A percentile compares a stretch with the other conserved stretches of the same genome.
These are phyloP conservation scores for Dromaius novaehollandiae DNA, from an alignment of 2,113 vertebrate species.

Conservation along the genomic window DNA sequence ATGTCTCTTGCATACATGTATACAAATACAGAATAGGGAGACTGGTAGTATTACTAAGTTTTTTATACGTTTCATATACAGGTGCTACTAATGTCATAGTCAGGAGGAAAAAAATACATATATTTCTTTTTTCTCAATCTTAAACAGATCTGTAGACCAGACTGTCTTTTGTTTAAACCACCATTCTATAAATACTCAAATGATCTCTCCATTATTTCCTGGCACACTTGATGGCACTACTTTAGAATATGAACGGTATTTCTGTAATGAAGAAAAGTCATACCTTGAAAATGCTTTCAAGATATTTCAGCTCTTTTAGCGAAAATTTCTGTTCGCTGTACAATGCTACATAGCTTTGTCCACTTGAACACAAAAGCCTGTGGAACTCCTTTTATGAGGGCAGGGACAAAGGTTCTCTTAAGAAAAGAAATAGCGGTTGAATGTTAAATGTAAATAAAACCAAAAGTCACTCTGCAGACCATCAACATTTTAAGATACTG, in stretches of 20 bases:
- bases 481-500: not conserved
- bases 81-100: not conserved
- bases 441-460: not conserved
- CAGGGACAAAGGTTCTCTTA: not conserved
- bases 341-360: not conserved
- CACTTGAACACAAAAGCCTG: not conserved
- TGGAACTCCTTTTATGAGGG: not conserved
- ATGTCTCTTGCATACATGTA: not conserved
- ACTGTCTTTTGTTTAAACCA: not conserved
- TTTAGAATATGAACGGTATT: not conserved
- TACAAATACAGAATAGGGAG: not conserved
- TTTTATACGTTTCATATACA: not conserved
- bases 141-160: not conserved
- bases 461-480: not conserved
- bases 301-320: not conserved
- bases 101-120: not conserved
- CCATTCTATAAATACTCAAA: not conserved
- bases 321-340: not conserved
- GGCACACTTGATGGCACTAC: not conserved
- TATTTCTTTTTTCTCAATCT: not conserved
- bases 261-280: not conserved
- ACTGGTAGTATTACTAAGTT: not conserved
- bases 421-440: not conserved
- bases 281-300: not conserved
- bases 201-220: not conserved